Conservation (phyloP, 1,140 invertebrate genomes). For the Wasmannia auropunctata region DNA sequence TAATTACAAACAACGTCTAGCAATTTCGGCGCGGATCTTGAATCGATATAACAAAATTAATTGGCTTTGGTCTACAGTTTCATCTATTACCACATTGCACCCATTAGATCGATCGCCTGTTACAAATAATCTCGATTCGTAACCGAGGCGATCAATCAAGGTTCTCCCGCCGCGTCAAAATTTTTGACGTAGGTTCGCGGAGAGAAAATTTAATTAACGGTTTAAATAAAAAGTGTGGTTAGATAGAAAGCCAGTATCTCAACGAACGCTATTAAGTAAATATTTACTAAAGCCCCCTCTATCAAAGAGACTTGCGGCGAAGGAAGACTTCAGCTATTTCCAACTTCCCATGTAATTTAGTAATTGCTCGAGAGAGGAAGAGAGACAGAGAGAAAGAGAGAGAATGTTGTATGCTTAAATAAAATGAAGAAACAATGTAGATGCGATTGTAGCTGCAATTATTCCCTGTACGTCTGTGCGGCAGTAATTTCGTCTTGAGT, state of each 20-base stretch:
- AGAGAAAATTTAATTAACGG: not conserved
- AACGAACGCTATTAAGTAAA: not conserved
- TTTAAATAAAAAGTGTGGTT: not conserved
- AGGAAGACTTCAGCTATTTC: slow-evolving; percentile 26
- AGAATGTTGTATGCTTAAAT: not conserved
- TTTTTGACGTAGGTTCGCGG: not conserved
- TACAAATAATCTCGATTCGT: not conserved
- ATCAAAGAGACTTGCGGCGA: not conserved
- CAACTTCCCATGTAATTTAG: not conserved
- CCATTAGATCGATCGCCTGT: not conserved
- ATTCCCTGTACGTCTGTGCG: not conserved
- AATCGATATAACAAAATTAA: slow-evolving; percentile 4
- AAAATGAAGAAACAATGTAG: not conserved
- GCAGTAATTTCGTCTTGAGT: not conserved
- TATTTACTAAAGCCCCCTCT: not conserved
- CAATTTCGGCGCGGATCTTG: not conserved
- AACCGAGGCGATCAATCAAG: not conserved
- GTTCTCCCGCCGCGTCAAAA: not conserved
- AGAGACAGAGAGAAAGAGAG: no score
- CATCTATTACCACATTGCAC: slow-evolving; percentile 16
- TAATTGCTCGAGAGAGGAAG: not conserved
- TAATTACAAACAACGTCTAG: not conserved
- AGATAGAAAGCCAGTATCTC: not conserved
- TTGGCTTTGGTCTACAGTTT: not conserved
- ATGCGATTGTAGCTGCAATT: not conserved